Evolutionary conservation across 2,113 vertebrate genomes (phyloP), one percentile per base, ranked within the genome.

Genomic region (Equus quagga): DNA sequence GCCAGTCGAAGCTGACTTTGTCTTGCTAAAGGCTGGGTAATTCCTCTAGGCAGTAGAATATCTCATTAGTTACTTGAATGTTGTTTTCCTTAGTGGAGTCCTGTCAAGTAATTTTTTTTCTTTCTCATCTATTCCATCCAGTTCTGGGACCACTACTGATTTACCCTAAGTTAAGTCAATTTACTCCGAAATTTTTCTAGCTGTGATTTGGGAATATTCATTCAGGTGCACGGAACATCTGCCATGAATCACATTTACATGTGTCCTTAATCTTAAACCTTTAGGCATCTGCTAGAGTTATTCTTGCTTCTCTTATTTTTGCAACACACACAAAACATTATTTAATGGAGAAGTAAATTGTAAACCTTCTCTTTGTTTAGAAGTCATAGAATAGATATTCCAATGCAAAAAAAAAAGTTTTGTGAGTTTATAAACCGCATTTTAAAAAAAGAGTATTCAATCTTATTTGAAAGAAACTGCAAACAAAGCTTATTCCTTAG

Each of bases 161-260:
- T 96, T 92, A 78, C 14, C 14, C 26, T 78, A 92, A 93, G 18
- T 96, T 94, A 97, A 96, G 36, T 90, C 64, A 95, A 73, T 81
- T 84, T 95, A 80, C 56, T 84, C 44, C 33, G 86, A 90, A 76
- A 72, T 62, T 87, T 90, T 98, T 86, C 95, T 49, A 83, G 41
- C 69, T 94, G 72, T 92, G 36, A 65, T 60, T 97, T 96, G 78
- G 54, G 31, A 83, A 84, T 94, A 76, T 65, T 90, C 51, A 80
- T 76, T 76, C 54, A 92, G 62, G 21, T 56, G 28, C 56, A 94
- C n/a, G 81, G n/a, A 94, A 95, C 6, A 70, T 49, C 5, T 8
- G 28, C 36, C 67, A 93, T 78, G 9, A 91, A 80, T 90, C 80
- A 62, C 23, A 92, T 90, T 80, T 92, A 86, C 24, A 41, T 84